Percentiles rank a stretch among this genome's conserved stretches.
phyloP scores from a whole-genome alignment of 2,113 vertebrate genomes.

The Bettongia penicillata region DNA sequence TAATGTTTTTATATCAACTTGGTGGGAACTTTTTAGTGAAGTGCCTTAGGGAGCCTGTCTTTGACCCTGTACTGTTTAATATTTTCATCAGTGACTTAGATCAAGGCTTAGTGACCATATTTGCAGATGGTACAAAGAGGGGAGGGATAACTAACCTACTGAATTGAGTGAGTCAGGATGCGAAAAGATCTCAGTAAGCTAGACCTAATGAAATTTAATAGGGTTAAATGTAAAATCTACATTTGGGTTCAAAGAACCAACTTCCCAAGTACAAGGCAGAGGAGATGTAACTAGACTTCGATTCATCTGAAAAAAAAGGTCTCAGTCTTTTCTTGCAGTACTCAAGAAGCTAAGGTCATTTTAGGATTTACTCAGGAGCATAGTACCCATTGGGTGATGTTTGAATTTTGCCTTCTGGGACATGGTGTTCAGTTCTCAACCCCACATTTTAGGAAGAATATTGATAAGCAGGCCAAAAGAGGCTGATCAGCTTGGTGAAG shows the following conservation, averaged over 20 bases:
- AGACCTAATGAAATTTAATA: background rate
- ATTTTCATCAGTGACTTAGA: background rate
- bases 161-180: background rate
- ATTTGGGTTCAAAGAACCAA: background rate
- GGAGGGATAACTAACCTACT: background rate
- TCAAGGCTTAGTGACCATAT: background rate
- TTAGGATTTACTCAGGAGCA: background rate
- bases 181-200: background rate
- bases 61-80: background rate
- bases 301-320: background rate
- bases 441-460: background rate
- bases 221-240: background rate
- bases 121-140: background rate
- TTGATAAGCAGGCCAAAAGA: background rate
- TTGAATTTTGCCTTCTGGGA: background rate
- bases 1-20: background rate
- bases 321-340: background rate
- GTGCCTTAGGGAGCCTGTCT: background rate
- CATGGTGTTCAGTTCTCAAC: background rate
- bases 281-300: background rate
- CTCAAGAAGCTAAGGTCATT: background rate
- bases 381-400: background rate
- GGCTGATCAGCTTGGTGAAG: background rate
- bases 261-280: background rate
- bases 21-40: background rate